Evolutionary conservation across 2,113 vertebrate genomes (phyloP).

Genomic region (Columbina picui): DNA sequence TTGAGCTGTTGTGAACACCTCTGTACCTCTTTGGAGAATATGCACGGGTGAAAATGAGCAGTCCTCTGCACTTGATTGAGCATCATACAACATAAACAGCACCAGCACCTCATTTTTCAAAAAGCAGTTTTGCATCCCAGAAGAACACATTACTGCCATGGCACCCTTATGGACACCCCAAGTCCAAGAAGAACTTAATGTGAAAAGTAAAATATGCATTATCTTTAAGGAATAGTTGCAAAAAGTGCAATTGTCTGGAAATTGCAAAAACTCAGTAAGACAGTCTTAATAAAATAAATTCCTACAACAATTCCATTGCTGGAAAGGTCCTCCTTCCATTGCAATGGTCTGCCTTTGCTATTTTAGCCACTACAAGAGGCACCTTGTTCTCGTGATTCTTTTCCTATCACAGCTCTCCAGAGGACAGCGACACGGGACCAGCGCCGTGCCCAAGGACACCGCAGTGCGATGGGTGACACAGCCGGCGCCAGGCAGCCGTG

Average conservation of each 20-base stretch:
- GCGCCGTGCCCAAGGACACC: slow-evolving; percentile 5
- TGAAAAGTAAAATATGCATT: not conserved
- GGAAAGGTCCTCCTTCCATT: not conserved
- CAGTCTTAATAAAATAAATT: not conserved
- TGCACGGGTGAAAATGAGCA: not conserved
- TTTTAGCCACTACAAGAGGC: not conserved
- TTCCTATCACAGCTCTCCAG: not conserved
- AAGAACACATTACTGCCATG: not conserved
- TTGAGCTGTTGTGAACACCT: not conserved
- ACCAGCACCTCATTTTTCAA: not conserved
- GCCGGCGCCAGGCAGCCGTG: not conserved
- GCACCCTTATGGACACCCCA: not conserved
- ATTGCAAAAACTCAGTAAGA: not conserved
- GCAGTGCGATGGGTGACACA: not conserved
- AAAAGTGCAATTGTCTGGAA: not conserved
- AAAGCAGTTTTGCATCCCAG: not conserved
- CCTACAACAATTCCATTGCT: not conserved
- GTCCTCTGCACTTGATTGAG: not conserved
- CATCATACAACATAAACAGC: not conserved
- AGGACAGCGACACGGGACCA: not conserved
- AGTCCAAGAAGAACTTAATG: not conserved
- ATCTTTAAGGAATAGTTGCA: not conserved
- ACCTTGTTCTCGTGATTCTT: not conserved
- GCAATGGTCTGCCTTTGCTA: not conserved
- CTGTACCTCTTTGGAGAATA: not conserved